Evolutionary conservation across 1,140 invertebrate genomes (phyloP), one percentile per base, ranked within the genome.

Genomic region (Brachionus plicatilis): DNA sequence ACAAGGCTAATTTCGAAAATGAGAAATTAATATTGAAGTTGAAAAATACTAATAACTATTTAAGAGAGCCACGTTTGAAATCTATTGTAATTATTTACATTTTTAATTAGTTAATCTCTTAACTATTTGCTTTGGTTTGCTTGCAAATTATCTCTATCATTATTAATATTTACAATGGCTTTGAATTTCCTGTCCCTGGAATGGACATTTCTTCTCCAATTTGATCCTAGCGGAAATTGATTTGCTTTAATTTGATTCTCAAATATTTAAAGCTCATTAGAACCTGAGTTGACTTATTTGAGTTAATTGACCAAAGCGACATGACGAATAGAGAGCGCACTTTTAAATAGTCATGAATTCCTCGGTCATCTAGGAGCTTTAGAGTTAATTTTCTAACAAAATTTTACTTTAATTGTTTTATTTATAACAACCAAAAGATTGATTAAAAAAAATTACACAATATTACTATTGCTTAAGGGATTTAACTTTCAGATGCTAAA

Each of bases 71-170:
- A 60, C 17, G 53, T 60, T 68, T 68, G 66, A 68, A 68, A 33
- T 68, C 66, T 68, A 37, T 68, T 68, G 66, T 68, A 68, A 68
- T 68, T 68, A 68, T 68, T 68, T 68, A 41, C 33, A 72, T 72
- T 72, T 72, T 8, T 72, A 72, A 72, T 72, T 72, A 72, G 68
- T 72, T 72, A 72, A 72, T 72, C 68, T 72, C 68, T 72, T 72
- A 72, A 17, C 41, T 72, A 72, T 72, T 72, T 72, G 41, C 68
- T 72, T 72, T 43, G 41, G 37, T 43, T 72, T 72, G 68, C 68
- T 72, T 41, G 29, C 37, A 72, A 72, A 72, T 72, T 20, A 72
- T 43, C n/a, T 43, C 41, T 20, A 47, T 41, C 33, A 20, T 41
- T 43, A 72, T 37, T 8, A 72, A 72, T 72, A 41, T 72, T 72